Evolutionary conservation across 2,888 invertebrate species (phyloP).

Genomic region (Maniola hyperantus): DNA sequence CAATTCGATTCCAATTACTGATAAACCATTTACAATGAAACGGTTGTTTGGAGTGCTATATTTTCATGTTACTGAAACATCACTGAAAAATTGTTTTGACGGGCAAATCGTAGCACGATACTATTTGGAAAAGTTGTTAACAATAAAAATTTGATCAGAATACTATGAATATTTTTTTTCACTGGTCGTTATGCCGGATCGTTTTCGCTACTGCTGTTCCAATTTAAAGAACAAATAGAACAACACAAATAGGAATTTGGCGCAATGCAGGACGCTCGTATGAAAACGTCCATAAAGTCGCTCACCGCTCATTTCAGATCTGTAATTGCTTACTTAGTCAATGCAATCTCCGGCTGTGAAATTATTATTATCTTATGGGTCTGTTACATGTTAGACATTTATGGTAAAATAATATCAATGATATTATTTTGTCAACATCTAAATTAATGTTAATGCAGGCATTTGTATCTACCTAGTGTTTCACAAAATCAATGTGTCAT

Average conservation of each 20-base stretch:
- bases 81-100: constrained; percentile 9
- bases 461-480: constrained; percentile 3
- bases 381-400: background rate
- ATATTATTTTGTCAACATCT: background rate
- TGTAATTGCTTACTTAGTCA: constrained; percentile 60
- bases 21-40: constrained; percentile 25
- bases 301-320: constrained; percentile 67
- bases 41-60: constrained; percentile 10
- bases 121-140: constrained; percentile 19
- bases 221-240: constrained; percentile 69
- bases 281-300: constrained; percentile 64
- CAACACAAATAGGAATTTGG: constrained; percentile 70
- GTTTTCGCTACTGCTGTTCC: constrained; percentile 44
- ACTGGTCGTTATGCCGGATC: constrained; percentile 30
- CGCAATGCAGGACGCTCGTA: constrained; percentile 76
- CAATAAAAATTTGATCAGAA: constrained; percentile 23
- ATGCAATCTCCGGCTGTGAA: constrained; percentile 47
- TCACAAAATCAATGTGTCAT: constrained; percentile 26
- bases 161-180: constrained; percentile 24
- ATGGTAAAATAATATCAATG: background rate
- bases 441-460: background rate
- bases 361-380: background rate
- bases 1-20: constrained; percentile 45
- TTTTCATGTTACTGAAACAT: constrained; percentile 49
- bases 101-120: constrained; percentile 9